Evolutionary conservation across 2,888 invertebrate genomes (phyloP).

Genomic region (Xestia c-nigrum): DNA sequence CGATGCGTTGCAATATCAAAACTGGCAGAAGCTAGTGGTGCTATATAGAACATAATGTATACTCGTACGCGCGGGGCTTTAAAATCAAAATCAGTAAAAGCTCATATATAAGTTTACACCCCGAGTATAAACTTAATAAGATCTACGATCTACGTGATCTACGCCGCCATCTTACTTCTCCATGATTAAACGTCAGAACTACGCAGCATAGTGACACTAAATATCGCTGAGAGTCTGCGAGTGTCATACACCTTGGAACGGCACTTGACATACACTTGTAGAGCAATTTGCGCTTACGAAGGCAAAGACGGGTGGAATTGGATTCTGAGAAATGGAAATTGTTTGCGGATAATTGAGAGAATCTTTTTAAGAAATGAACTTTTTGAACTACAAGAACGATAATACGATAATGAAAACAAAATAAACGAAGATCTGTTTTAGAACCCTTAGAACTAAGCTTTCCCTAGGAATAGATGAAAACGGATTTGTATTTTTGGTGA

Average conservation of each 20-base stretch:
- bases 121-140: conserved; percentile 22
- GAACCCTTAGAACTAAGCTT: not conserved
- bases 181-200: conserved; percentile 59
- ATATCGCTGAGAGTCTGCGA: conserved; percentile 54
- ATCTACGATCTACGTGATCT: not conserved
- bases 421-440: not conserved
- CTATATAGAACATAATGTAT: too few species aligned
- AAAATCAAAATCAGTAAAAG: not conserved
- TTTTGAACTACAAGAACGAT: conserved; percentile 22
- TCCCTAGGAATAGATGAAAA: not conserved
- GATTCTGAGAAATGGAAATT: conserved; percentile 62
- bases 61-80: too few species aligned
- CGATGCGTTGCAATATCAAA: too few species aligned
- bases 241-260: conserved; percentile 53
- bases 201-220: conserved; percentile 57
- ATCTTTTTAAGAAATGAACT: conserved; percentile 36
- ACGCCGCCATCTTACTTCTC: conserved; percentile 12
- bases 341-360: conserved; percentile 38
- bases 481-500: not conserved
- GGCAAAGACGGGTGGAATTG: conserved; percentile 57
- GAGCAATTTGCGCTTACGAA: conserved; percentile 63
- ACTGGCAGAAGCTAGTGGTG: too few species aligned
- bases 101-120: not conserved
- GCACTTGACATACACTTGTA: conserved; percentile 57
- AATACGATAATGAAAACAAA: conserved; percentile 32